These are phyloP conservation scores for Brachylomia viminalis DNA, from an alignment of 2,888 invertebrate species.

Conservation along the genomic window DNA sequence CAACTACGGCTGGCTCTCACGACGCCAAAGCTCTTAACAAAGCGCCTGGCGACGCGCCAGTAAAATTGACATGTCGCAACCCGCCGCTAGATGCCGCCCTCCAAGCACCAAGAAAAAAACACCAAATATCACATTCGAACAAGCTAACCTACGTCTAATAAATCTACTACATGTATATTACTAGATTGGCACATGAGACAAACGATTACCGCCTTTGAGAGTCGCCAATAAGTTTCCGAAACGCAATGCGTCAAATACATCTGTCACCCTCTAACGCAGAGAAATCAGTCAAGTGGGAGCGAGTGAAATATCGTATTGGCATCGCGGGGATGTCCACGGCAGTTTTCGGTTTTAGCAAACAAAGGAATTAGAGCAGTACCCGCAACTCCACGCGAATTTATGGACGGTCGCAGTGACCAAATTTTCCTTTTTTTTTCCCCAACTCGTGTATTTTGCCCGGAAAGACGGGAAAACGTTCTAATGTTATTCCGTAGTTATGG, in stretches of 20 bases:
- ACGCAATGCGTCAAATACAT: slow-evolving; percentile 75
- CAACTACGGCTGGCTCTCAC: slow-evolving; percentile 71
- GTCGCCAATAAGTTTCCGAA: slow-evolving; percentile 69
- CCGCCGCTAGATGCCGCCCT: slow-evolving; percentile 80
- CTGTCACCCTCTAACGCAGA: slow-evolving; percentile 83
- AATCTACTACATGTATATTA: slow-evolving; percentile 75
- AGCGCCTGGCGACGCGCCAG: slow-evolving; percentile 83
- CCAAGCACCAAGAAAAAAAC: slow-evolving; percentile 66
- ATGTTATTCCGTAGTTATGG: slow-evolving; percentile 74
- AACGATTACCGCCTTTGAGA: slow-evolving; percentile 76
- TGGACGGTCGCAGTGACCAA: slow-evolving; percentile 84
- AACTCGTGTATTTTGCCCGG: slow-evolving; percentile 73
- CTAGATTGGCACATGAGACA: slow-evolving; percentile 73
- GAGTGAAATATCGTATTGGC: slow-evolving; percentile 85
- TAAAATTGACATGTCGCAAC: slow-evolving; percentile 73
- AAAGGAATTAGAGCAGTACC: slow-evolving; percentile 87
- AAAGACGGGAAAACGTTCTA: slow-evolving; percentile 78
- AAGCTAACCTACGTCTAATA: slow-evolving; percentile 73
- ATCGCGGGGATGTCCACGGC: slow-evolving; percentile 80
- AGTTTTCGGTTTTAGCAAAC: slow-evolving; percentile 88
- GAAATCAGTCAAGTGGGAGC: slow-evolving; percentile 83
- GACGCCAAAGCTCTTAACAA: slow-evolving; percentile 83
- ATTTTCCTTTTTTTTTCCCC: slow-evolving; percentile 81
- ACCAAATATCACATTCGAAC: slow-evolving; percentile 70
- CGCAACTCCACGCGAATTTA: slow-evolving; percentile 84